These are phyloP conservation scores for Bufotes viridis DNA, from an alignment of 2,797 vertebrate genomes.

Conservation along the genomic window DNA sequence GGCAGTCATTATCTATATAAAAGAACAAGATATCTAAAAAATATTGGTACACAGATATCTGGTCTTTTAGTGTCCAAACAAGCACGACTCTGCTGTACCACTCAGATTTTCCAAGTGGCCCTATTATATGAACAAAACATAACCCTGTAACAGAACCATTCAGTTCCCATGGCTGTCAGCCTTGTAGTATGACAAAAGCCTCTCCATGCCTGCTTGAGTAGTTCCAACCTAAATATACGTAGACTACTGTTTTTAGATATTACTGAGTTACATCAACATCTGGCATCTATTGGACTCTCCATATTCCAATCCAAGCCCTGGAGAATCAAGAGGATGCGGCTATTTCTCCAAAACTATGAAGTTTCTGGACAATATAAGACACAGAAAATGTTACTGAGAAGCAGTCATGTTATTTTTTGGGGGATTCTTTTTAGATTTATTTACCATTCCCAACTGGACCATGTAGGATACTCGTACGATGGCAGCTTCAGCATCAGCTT, in stretches of 20 bases:
- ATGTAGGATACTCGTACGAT: not conserved
- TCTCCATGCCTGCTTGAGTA: not conserved
- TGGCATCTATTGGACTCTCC: not conserved
- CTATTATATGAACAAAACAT: not conserved
- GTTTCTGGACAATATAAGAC: not conserved
- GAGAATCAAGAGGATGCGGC: not conserved
- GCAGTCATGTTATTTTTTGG: not conserved
- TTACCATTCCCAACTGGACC: not conserved
- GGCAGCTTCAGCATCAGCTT: not conserved
- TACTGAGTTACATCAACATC: constrained; percentile 6
- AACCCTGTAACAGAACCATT: not conserved
- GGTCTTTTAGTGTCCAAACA: not conserved
- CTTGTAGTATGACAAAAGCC: not conserved
- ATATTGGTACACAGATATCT: not conserved
- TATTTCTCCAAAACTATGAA: not conserved
- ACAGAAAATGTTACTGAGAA: not conserved
- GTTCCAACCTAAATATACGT: not conserved
- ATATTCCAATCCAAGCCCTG: not conserved
- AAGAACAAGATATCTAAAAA: not conserved
- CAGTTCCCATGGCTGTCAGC: not conserved
- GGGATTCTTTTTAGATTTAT: not conserved
- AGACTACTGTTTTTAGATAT: not conserved
- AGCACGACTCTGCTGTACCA: not conserved
- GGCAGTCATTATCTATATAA: not conserved
- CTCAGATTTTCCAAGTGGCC: not conserved